Evolutionary conservation across 2,113 vertebrate genomes (phyloP), one percentile per base, ranked within the genome.

Genomic region (Nannospalax galili): DNA sequence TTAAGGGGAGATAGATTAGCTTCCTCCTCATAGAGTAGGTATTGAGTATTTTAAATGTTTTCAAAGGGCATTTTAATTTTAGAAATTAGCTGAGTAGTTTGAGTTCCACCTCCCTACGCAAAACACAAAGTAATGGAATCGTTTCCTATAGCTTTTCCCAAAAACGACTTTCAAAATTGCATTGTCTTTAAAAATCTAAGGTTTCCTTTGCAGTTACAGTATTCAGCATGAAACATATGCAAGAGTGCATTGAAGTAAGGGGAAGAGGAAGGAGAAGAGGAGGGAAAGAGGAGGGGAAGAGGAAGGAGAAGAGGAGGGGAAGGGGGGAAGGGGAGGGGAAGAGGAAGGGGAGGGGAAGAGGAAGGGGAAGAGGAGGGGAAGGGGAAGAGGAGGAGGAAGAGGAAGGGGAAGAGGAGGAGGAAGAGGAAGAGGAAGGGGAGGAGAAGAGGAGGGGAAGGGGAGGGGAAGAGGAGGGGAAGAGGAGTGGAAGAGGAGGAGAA

Each of bases 341-440:
- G 48, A 11, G 11, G 48, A 11, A 11, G 48, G 11, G 48, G 11
- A 11, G 48, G 11, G 11, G 48, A 52, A 52, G 48, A 11, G 48
- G 48, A n/a, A 52, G 11, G 48, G 11, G 48, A 11, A 52, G 48
- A 52, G 48, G 11, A 52, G 48, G 11, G 48, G 48, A 11, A 52
- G 48, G 11, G 6, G 14, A 30, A 32, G 17, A 8, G 4, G 3
- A 32, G 19, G 2, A n/a, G 1, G 7, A 1, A 0, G 1, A n/a
- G 48, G 11, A 11, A 11, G 48, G 48, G 48, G 48, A 52, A 52
- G 48, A 52, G 48, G 11, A 52, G 11, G 48, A 52, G 11, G 11
- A 52, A 7, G 48, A 52, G 11, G 48, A 52, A n/a, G n/a, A n/a
- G n/a, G 48, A 52, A 52, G 6, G 48, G 11, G 48, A 8, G 9